Evolutionary conservation across 2,113 vertebrate genomes (phyloP).

Genomic region (Bucco capensis): DNA sequence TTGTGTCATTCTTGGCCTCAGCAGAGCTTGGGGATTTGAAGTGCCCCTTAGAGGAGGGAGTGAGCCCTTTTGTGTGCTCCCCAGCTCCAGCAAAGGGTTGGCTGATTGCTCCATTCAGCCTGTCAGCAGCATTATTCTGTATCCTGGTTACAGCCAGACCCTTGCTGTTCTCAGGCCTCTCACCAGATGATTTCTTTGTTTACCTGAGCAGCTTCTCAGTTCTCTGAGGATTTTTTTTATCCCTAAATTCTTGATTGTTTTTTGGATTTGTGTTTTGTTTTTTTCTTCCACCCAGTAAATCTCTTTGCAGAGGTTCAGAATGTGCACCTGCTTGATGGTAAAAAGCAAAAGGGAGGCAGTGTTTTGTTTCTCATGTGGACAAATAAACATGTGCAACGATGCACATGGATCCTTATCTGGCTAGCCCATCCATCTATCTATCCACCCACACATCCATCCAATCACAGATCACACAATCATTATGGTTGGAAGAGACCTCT

Average conservation of each 20-base stretch:
- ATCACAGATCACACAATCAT: no score
- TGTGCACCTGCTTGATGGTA: neutral
- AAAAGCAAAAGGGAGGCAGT: neutral
- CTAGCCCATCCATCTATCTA: neutral
- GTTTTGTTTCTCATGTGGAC: neutral
- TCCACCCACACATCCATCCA: neutral
- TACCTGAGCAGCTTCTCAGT: neutral
- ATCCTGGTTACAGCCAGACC: constrained; percentile 8
- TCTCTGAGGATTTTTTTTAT: neutral
- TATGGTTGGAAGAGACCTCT: no score
- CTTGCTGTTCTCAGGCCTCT: neutral
- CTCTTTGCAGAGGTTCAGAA: neutral
- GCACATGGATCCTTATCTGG: neutral
- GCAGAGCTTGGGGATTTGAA: neutral
- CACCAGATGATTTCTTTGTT: neutral
- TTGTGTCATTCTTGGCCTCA: neutral
- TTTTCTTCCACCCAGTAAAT: neutral
- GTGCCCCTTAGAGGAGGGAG: neutral
- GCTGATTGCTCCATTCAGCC: neutral
- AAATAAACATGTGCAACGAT: neutral
- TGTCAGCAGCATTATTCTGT: neutral
- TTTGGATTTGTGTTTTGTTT: no score
- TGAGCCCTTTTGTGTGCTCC: neutral
- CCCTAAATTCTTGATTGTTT: rapidly evolving
- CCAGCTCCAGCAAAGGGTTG: neutral